Conservation (phyloP, 1,140 invertebrate species). For the Coenobita brevimanus region DNA sequence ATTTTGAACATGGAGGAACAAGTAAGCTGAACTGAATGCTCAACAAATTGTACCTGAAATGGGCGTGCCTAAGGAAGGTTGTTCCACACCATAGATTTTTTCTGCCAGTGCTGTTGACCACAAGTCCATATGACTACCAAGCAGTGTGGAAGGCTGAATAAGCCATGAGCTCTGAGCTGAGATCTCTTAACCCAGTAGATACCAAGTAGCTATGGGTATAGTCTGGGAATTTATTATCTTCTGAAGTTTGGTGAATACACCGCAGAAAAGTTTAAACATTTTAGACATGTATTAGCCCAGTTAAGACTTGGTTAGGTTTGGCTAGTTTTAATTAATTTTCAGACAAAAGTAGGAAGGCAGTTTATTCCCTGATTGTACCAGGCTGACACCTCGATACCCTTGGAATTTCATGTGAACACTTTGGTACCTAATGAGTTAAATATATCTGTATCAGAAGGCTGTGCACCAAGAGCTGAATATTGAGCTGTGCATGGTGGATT, state of each 20-base stretch:
- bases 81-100: conserved; percentile 55
- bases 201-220: too few species aligned
- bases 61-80: conserved; percentile 60
- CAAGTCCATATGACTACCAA: conserved; percentile 57
- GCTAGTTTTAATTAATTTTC: too few species aligned
- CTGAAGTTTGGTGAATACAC: too few species aligned
- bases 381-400: too few species aligned
- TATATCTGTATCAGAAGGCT: conserved; percentile 63
- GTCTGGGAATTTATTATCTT: too few species aligned
- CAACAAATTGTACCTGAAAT: conserved; percentile 66
- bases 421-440: background rate
- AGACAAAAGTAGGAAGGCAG: too few species aligned
- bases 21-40: conserved; percentile 50
- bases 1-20: conserved; percentile 34
- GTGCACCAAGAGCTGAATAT: conserved; percentile 47
- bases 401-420: too few species aligned
- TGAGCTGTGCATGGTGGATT: background rate
- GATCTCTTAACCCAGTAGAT: conserved; percentile 43
- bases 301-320: too few species aligned
- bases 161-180: conserved; percentile 62
- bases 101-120: conserved; percentile 56
- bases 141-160: conserved; percentile 47
- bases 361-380: too few species aligned
- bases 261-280: too few species aligned
- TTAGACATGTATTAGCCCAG: too few species aligned